Evolutionary conservation across 2,888 invertebrate genomes (phyloP), one percentile per base, ranked within the genome.

Genomic region (Diabrotica balteata): DNA sequence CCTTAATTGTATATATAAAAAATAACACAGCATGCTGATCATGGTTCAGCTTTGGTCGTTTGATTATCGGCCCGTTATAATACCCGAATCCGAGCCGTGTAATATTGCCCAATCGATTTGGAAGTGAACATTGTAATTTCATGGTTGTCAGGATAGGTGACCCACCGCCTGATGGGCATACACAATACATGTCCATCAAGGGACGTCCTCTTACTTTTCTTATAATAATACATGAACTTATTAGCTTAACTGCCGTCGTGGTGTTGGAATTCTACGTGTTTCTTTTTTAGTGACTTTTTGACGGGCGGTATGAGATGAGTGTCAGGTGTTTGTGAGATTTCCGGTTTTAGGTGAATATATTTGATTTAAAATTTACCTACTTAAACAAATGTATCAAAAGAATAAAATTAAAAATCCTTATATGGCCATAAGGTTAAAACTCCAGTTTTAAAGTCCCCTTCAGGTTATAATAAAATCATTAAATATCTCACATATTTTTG

Each of bases 51-150:
- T 44, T 57, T 9, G 75, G 75, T 76, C 74, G 76, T 76, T 77
- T 77, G 77, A 77, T 76, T 76, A 77, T 76, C 76, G 72, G 72
- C 8, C 42, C 72, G 68, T 70, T 76, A 80, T 81, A 82, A 82
- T 80, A 79, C 79, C 45, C 45, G 44, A 45, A 57, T n/a, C 58
- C 32, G 42, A 58, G 79, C 79, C 80, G 78, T 82, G 80, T 81
- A 81, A 82, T 80, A 81, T 79, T 81, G 80, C 75, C 80, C 82
- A 83, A 83, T 84, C 84, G 84, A 83, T 83, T 84, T 81, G 79
- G 78, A 80, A 81, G 78, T 80, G 83, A 83, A 83, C 83, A 83
- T 83, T 83, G 83, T 83, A 83, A 84, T 84, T 84, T 84, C 82
- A 84, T 81, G 84, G 82, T 82, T 83, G 84, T 83, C 84, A 83